These are phyloP conservation scores for Eumacrocentrus americanus DNA, from an alignment of 2,888 invertebrate species.

Conservation along the genomic window DNA sequence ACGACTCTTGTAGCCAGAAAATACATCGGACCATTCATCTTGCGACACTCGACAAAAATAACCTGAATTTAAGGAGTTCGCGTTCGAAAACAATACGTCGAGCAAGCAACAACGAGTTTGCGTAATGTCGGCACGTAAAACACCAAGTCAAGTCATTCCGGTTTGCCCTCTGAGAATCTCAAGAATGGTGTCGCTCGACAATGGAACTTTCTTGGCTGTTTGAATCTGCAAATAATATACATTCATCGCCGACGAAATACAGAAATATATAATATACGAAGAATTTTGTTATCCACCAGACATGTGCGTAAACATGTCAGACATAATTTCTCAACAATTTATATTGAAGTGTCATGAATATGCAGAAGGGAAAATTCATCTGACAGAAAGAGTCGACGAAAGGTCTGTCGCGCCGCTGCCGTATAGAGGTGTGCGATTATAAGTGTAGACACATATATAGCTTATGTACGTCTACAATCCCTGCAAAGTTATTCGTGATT, in stretches of 20 bases:
- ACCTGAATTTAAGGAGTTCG: conserved; percentile 57
- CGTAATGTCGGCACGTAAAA: conserved; percentile 15
- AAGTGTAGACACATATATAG: too few relatives aligned
- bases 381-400: too few relatives aligned
- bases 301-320: conserved; percentile 16
- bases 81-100: conserved; percentile 53
- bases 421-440: too few relatives aligned
- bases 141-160: not conserved
- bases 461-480: too few relatives aligned
- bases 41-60: conserved; percentile 55
- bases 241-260: not conserved
- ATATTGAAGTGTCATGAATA: not conserved
- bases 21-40: conserved; percentile 56
- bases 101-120: conserved; percentile 2
- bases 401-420: too few relatives aligned
- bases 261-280: not conserved
- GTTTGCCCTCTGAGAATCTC: not conserved
- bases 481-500: conserved; percentile 37
- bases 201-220: not conserved
- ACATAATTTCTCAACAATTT: conserved; percentile 9
- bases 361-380: not conserved
- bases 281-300: conserved; percentile 9
- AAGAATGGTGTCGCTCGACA: not conserved
- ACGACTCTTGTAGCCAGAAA: conserved; percentile 41
- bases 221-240: not conserved